Conservation (phyloP, 2,888 invertebrate genomes). For the Calameuta idolon region DNA sequence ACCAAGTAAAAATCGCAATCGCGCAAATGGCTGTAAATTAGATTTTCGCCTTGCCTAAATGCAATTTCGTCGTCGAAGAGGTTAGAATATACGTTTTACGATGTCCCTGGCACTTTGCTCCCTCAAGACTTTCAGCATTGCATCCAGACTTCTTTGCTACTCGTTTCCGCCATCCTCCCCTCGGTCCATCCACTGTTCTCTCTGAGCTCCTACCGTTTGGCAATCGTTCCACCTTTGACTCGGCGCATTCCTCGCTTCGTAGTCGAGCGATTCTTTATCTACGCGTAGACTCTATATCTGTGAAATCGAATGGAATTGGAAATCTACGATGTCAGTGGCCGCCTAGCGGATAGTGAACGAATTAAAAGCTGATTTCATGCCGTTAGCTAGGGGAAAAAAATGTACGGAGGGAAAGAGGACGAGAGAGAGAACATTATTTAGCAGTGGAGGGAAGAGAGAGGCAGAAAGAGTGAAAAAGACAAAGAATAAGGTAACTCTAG, state of each 20-base stretch:
- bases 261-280: neutral
- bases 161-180: neutral
- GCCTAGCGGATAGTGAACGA: neutral
- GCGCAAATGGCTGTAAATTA: slow-evolving; percentile 24
- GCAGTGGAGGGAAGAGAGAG: neutral
- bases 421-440: too few relatives aligned
- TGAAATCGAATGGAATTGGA: slow-evolving; percentile 16
- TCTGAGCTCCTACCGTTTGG: neutral
- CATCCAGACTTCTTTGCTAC: neutral
- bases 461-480: neutral
- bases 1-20: slow-evolving; percentile 16
- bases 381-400: neutral
- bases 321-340: neutral
- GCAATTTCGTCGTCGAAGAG: slow-evolving; percentile 14
- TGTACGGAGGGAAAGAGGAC: too few relatives aligned
- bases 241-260: neutral
- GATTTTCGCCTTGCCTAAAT: slow-evolving; percentile 13
- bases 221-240: neutral
- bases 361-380: neutral
- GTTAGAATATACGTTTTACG: slow-evolving; percentile 17
- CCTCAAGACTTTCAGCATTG: neutral
- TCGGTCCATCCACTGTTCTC: neutral
- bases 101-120: neutral
- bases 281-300: slow-evolving; percentile 8
- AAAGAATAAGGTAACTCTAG: neutral